Base-by-base conservation (phyloP, 2,888 invertebrate species). In the Dynastes tityus region DNA sequence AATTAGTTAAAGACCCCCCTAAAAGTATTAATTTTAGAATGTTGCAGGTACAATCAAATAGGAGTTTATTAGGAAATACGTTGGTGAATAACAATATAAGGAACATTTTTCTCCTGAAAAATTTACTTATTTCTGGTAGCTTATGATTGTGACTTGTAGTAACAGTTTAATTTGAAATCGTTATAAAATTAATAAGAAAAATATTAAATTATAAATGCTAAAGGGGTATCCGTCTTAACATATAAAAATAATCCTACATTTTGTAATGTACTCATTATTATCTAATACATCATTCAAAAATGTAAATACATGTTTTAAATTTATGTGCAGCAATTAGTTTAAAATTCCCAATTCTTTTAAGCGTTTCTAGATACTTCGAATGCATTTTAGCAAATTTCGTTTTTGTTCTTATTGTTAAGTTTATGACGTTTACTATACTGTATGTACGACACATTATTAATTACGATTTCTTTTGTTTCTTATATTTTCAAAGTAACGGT, bases 21-120 rank as follows among this genome's bases (percentile, higher is more conserved):
- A 37, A 67, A 67, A 68, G 63, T 63, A 58, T 5, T 16, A 45
- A 75, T 22, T 75, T 75, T 75, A 75, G 75, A 75, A 68, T 68
- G 27, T 51, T 51, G 29, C 68, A 68, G 68, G 68, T 68, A 68
- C 68, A 68, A 68, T 68, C 51, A 51, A 65, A 37, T 65, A 32
- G 64, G 22, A 65, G 8, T 55, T 55, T 16, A 16, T 55, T 55
- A n/a, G 45, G 11, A 45, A 45, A 45, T 45, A 45, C 45, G 45
- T 45, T 55, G 22, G 13, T n/a, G 22, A 55, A 16, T 55, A 16
- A 16, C 22, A 55, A 22, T 16, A 16, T 55, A 55, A 55, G 22
- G 55, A 16, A 55, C 55, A n/a, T 55, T 55, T 55, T n/a, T 55
- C 55, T 22, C 22, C 55, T 45, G 45, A 45, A 55, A 55, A 55